These are phyloP conservation scores for Drosophila rubida DNA, from an alignment of 2,888 invertebrate species.

Conservation along the genomic window DNA sequence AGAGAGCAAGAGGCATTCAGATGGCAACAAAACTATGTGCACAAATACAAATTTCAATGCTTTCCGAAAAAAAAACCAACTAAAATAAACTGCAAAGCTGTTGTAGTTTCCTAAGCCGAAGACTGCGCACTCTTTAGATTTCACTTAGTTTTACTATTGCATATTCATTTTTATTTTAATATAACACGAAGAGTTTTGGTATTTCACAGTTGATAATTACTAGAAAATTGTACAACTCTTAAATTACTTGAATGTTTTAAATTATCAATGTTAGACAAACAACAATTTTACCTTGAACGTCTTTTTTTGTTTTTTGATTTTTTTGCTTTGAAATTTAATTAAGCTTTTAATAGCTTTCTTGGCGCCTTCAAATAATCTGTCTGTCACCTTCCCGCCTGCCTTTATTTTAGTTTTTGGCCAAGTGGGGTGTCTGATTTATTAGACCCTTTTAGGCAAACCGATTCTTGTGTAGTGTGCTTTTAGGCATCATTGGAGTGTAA, in stretches of 20 bases:
- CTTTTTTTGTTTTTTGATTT: too few species aligned
- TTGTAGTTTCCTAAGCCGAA: neutral
- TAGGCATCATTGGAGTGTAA: slow-evolving; percentile 62
- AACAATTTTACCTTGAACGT: too few species aligned
- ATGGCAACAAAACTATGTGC: slow-evolving; percentile 53
- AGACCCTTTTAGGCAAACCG: slow-evolving; percentile 11
- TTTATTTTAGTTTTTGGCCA: neutral
- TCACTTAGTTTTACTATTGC: neutral
- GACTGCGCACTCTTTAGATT: neutral
- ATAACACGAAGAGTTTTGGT: too few species aligned
- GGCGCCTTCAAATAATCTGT: neutral
- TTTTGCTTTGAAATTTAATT: neutral
- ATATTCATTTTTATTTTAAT: neutral
- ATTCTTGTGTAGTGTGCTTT: slow-evolving; percentile 34
- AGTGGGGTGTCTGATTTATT: neutral
- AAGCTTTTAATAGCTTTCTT: neutral
- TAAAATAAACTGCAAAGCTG: slow-evolving; percentile 14
- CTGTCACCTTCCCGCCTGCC: neutral
- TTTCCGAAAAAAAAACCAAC: slow-evolving; percentile 1
- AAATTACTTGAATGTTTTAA: too few species aligned
- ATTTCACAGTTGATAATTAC: too few species aligned
- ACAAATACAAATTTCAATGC: slow-evolving; percentile 45
- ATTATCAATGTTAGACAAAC: too few species aligned
- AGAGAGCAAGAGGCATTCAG: slow-evolving; percentile 18
- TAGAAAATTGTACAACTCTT: too few species aligned